These are phyloP conservation scores for Pseudorhiza aurosa DNA, from an alignment of 30 jellyfish, hydroid and myxozoan species.

Conservation along the genomic window DNA sequence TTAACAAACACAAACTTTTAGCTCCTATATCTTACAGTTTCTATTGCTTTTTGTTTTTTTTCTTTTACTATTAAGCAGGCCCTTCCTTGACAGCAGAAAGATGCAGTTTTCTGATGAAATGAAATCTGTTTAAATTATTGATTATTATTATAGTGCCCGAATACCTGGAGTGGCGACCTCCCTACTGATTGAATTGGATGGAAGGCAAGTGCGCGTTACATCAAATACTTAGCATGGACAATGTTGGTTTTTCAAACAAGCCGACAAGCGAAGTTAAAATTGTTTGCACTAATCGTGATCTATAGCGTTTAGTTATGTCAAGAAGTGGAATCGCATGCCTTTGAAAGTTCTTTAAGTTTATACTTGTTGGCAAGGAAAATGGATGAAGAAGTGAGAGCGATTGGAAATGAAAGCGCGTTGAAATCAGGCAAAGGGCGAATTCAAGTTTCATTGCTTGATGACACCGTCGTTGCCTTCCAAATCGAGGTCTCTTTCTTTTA, in stretches of 20 bases:
- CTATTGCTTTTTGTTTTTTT: no score
- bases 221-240: background rate
- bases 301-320: background rate
- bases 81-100: no score
- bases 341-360: background rate
- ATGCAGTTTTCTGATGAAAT: no score
- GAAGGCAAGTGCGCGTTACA: background rate
- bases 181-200: constrained; percentile 16
- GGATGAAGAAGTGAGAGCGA: constrained; percentile 41
- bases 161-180: no score
- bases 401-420: constrained; percentile 33
- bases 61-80: no score
- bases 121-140: no score
- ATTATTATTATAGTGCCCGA: no score
- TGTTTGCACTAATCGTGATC: background rate
- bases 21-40: no score
- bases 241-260: background rate
- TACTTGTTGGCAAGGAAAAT: background rate
- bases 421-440: constrained; percentile 72
- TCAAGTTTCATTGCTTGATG: constrained; percentile 95
- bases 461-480: constrained; percentile 93
- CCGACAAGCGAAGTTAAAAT: background rate
- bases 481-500: constrained; percentile 77
- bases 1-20: no score
- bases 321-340: background rate